Base-by-base conservation (phyloP, 2,797 vertebrate species). In the Sebastes hubbsi region DNA sequence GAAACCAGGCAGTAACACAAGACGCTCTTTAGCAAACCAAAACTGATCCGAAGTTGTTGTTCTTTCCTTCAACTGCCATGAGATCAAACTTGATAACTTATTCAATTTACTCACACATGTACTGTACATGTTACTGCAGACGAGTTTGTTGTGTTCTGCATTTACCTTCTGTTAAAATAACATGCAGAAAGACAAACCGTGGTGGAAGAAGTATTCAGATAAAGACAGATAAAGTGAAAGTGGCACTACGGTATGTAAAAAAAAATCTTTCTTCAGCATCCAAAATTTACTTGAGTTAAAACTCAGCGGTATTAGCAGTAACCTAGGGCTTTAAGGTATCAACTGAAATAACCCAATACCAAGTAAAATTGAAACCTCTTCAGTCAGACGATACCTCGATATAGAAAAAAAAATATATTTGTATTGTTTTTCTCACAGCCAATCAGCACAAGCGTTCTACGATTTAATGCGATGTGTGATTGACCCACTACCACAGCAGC, bases 21-120 rank as follows among this genome's bases (percentile, higher is more conserved):
- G 58, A 1, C 3, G 18, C 61, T 78, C 61, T 64, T 87, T 83
- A 72, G 68, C 66, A 73, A 72, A 63, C 72, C 59, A 61, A 85
- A 91, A 77, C 72, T 52, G 36, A 65, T 46, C 30, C 30, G 13
- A 60, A 60, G 62, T 63, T n/a, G 11, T 22, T 22, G n/a, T 14
- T 55, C 16, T 68, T 11, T 3, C 25, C 12, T 5, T 59, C 25
- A 8, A n/a, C 59, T 56, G 27, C 18, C 58, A 55, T 10, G 62
- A 49, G 8, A 55, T 77, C 60, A 70, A 55, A 32, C 62, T 49
- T 54, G 4, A 66, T 16, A 38, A 80, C 56, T 62, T 38, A 5
- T 29, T 29, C 24, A 25, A 0, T 54, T 29, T 20, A 52, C 13
- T 55, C 34, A 46, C 36, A 61, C 56, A 18, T 42, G 2, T n/a